These are phyloP conservation scores for Neoseiulus cucumeris DNA, from an alignment of 1,140 invertebrate genomes.

Conservation along the genomic window DNA sequence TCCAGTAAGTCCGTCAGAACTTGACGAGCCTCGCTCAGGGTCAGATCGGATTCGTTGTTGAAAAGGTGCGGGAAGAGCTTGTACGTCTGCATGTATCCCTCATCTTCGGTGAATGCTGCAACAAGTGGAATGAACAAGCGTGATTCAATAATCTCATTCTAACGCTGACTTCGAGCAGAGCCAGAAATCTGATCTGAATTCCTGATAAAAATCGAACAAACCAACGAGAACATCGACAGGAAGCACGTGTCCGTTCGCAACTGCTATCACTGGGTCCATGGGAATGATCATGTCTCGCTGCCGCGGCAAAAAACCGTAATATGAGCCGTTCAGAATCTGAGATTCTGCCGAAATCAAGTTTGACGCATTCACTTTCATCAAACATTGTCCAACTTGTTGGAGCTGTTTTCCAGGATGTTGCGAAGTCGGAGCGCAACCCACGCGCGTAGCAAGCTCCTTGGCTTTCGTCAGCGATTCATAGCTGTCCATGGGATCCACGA, in stretches of 20 bases:
- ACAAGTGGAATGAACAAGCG: background rate
- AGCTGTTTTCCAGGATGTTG: background rate
- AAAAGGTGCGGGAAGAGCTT: background rate
- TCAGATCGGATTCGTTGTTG: background rate
- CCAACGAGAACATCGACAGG: constrained; percentile 9
- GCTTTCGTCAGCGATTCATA: background rate
- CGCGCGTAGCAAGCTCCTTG: background rate
- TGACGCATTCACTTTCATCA: background rate
- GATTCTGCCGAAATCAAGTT: background rate
- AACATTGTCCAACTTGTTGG: background rate
- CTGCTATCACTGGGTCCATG: background rate
- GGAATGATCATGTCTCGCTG: background rate
- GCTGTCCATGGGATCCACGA: background rate
- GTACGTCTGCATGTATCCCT: background rate
- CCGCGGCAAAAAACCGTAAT: background rate
- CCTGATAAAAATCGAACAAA: background rate
- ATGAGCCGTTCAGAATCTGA: background rate
- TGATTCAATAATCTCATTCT: background rate
- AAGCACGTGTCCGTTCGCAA: background rate
- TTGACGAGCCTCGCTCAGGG: background rate
- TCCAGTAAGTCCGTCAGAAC: background rate
- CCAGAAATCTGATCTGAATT: background rate
- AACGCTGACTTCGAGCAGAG: background rate
- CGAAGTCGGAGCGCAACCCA: background rate
- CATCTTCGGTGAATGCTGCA: background rate